Conservation (phyloP, 2,888 invertebrate genomes). For the Metacarcinus magister region DNA sequence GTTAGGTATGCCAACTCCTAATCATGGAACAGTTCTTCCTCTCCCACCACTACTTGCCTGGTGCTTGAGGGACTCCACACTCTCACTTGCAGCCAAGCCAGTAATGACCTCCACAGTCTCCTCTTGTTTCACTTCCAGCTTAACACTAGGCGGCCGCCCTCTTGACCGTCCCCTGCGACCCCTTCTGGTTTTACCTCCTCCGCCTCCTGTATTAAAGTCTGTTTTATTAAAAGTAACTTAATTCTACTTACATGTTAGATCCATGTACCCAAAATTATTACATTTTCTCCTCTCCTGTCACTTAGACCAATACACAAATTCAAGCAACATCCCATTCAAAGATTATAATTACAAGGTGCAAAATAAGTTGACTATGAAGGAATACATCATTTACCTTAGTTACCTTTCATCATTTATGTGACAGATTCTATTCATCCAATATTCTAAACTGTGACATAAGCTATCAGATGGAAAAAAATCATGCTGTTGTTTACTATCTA, state of each 20-base stretch:
- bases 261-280: neutral
- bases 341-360: neutral
- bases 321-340: neutral
- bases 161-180: slow-evolving; percentile 73
- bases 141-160: slow-evolving; percentile 75
- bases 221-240: neutral
- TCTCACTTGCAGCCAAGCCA: slow-evolving; percentile 70
- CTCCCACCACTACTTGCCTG: slow-evolving; percentile 58
- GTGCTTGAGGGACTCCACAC: slow-evolving; percentile 70
- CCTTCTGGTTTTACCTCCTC: slow-evolving; percentile 65
- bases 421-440: neutral
- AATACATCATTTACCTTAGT: neutral
- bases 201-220: neutral
- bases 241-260: neutral
- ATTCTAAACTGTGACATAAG: neutral
- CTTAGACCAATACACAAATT: neutral
- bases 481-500: neutral
- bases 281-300: neutral
- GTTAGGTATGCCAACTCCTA: neutral
- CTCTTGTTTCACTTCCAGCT: slow-evolving; percentile 80
- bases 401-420: neutral
- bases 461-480: neutral
- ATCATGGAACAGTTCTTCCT: neutral
- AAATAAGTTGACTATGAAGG: neutral
- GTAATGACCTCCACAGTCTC: slow-evolving; percentile 71